A percentile compares a stretch with the other conserved stretches of the same genome.
Evolutionary conservation across 2,113 vertebrate species (phyloP).

Genomic region (Platycercus adscitus): DNA sequence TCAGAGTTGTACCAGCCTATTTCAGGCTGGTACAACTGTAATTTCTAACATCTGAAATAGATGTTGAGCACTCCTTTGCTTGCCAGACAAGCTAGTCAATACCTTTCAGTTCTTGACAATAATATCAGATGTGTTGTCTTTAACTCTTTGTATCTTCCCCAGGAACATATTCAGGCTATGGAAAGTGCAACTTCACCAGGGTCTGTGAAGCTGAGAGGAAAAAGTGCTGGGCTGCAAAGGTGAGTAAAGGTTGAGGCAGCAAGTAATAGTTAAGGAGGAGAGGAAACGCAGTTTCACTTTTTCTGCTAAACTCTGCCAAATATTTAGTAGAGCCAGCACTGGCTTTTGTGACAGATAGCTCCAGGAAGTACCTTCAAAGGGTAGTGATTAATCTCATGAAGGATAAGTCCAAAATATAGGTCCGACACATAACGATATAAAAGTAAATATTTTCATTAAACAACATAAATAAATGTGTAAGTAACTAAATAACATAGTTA

Average conservation of each 20-base stretch:
- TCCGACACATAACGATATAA: background rate
- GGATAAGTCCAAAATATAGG: background rate
- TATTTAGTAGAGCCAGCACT: background rate
- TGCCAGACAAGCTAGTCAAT: background rate
- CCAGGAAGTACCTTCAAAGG: background rate
- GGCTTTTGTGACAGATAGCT: background rate
- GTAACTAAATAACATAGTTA: background rate
- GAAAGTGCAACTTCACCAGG: background rate
- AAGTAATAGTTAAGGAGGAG: background rate
- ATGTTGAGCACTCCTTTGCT: background rate
- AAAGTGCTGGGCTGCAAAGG: background rate
- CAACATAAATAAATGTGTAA: background rate
- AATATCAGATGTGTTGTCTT: background rate
- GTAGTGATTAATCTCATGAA: background rate
- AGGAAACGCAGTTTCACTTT: rapidly evolving
- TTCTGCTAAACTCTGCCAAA: background rate
- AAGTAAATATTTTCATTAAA: background rate
- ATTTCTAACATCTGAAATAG: background rate
- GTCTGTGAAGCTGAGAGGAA: background rate
- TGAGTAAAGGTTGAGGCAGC: background rate
- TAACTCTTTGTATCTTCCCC: background rate
- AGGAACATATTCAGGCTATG: background rate
- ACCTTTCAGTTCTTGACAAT: background rate
- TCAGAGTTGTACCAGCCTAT: background rate
- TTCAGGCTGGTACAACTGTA: background rate